phyloP scores from a whole-genome alignment of 2,113 vertebrate genomes.

The Seriola aureovittata region DNA sequence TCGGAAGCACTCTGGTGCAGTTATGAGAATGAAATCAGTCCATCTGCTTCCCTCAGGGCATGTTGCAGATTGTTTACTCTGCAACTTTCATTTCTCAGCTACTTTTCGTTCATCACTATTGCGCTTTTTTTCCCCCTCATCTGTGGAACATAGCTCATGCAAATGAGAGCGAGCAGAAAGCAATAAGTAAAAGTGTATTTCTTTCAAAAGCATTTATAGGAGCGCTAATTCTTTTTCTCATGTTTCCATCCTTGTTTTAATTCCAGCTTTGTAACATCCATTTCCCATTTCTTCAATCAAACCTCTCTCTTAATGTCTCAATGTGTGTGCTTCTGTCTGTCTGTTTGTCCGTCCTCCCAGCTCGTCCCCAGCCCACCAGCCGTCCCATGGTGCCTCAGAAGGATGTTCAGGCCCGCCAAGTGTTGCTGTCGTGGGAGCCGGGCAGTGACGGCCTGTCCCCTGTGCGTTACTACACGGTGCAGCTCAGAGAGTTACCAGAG shows the following conservation, averaged over 20 bases:
- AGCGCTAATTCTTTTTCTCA: background rate
- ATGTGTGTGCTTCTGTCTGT: background rate
- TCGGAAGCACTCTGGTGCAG: slow-evolving; percentile 51
- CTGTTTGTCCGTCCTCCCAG: slow-evolving; percentile 7
- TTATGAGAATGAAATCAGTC: slow-evolving; percentile 53
- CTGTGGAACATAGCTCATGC: background rate
- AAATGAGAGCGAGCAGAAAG: slow-evolving; percentile 30
- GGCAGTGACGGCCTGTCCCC: slow-evolving; percentile 97
- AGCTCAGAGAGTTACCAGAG: slow-evolving; percentile 90
- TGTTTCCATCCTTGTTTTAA: background rate
- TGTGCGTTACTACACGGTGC: slow-evolving; percentile 95
- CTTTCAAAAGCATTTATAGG: background rate
- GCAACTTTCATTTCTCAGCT: slow-evolving; percentile 48
- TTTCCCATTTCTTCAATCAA: background rate
- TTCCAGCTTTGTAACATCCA: background rate
- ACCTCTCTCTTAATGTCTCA: background rate
- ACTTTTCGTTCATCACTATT: slow-evolving; percentile 47
- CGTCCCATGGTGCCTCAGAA: slow-evolving; percentile 88
- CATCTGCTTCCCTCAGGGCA: slow-evolving; percentile 64
- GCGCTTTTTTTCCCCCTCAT: background rate
- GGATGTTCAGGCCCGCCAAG: slow-evolving; percentile 86
- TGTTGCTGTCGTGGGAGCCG: slow-evolving; percentile 94
- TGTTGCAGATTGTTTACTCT: slow-evolving; percentile 58
- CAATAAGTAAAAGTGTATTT: background rate
- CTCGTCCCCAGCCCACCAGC: slow-evolving; percentile 90